A percentile compares a stretch with the other conserved stretches of the same genome.
Evolutionary conservation across 2,797 vertebrate species (phyloP).

Genomic region (Sebastes cheni): DNA sequence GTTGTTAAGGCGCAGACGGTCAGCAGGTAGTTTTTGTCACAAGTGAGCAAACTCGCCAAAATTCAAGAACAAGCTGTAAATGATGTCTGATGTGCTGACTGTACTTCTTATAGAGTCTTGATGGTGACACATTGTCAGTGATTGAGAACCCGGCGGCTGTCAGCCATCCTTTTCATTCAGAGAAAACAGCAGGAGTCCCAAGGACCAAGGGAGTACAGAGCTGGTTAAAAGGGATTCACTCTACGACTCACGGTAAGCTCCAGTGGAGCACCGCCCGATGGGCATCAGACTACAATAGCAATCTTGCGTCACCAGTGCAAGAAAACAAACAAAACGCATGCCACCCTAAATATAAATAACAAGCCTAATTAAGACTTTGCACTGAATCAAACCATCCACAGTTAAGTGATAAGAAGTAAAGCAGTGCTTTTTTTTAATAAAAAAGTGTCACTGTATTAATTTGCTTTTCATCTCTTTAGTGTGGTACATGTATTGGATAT

Average conservation of each 20-base stretch:
- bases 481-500: background rate
- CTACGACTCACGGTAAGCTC: constrained; percentile 69
- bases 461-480: background rate
- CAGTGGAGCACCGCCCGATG: background rate
- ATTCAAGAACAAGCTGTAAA: background rate
- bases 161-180: constrained; percentile 57
- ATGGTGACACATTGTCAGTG: constrained; percentile 75
- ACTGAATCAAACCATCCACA: constrained; percentile 8
- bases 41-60: constrained; percentile 1
- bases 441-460: background rate
- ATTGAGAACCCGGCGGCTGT: constrained; percentile 77
- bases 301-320: background rate
- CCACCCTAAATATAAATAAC: background rate
- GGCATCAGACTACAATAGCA: background rate
- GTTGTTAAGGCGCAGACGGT: constrained; percentile 32
- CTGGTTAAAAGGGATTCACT: constrained; percentile 72
- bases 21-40: constrained; percentile 2
- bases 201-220: constrained; percentile 56
- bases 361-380: background rate
- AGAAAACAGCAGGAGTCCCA: constrained; percentile 54
- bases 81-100: constrained; percentile 24
- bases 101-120: constrained; percentile 73
- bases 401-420: background rate
- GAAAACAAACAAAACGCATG: background rate
- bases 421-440: background rate